A percentile compares a stretch with the other conserved stretches of the same genome.
Evolutionary conservation across 2,888 invertebrate genomes (phyloP).

Genomic region (Lasioglossum malachurum): DNA sequence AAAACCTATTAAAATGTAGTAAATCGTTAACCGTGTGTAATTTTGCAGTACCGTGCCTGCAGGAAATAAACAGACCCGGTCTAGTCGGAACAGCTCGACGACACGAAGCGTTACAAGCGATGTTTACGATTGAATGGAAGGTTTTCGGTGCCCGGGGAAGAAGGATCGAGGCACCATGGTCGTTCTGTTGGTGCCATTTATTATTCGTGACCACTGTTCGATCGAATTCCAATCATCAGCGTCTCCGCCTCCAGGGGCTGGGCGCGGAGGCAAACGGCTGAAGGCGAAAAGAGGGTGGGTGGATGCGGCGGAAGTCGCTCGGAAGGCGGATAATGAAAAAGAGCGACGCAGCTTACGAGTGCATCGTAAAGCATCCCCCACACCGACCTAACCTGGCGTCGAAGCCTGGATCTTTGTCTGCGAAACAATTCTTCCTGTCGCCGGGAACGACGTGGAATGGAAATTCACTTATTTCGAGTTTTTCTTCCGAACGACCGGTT

Average conservation of each 20-base stretch:
- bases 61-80: neutral
- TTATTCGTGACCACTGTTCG: slow-evolving; percentile 20
- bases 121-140: neutral
- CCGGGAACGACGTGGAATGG: neutral
- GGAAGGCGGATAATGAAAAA: slow-evolving; percentile 40
- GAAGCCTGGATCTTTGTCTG: slow-evolving; percentile 2
- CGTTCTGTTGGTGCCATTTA: neutral
- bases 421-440: slow-evolving; percentile 17
- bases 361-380: slow-evolving; percentile 28
- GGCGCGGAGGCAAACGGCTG: neutral
- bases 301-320: neutral
- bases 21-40: neutral
- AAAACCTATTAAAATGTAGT: neutral
- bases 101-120: neutral
- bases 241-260: neutral
- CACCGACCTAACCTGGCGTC: neutral
- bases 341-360: slow-evolving; percentile 27
- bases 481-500: slow-evolving; percentile 14
- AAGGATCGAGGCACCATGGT: neutral
- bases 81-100: neutral
- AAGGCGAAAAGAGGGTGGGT: neutral
- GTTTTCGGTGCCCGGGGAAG: neutral
- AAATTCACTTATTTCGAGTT: slow-evolving; percentile 54
- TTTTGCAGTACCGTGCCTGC: neutral
- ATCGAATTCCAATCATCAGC: neutral